phyloP scores from a whole-genome alignment of 2,113 vertebrate genomes.

The Cryptotis parvus region DNA sequence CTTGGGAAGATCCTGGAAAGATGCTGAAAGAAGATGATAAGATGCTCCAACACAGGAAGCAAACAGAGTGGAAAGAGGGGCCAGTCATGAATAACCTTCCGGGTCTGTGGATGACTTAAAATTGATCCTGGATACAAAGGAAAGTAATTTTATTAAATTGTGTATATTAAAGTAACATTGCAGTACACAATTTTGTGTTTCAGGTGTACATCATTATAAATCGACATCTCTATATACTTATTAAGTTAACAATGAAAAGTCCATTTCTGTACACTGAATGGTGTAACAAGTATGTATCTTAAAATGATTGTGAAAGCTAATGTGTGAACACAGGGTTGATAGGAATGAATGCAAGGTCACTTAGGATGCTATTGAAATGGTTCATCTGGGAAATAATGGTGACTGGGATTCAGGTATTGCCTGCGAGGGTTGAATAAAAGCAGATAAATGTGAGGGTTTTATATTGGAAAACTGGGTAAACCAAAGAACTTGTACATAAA shows the following conservation, averaged over 20 bases:
- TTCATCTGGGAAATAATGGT: not conserved
- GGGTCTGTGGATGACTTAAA: not conserved
- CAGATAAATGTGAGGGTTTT: not conserved
- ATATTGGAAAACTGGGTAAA: not conserved
- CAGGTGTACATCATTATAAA: too few relatives aligned
- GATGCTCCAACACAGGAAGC: not conserved
- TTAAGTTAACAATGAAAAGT: not conserved
- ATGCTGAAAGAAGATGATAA: not conserved
- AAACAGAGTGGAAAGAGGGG: not conserved
- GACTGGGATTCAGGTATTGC: not conserved
- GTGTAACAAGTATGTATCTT: not conserved
- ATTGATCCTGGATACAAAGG: not conserved
- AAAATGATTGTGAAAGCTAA: not conserved
- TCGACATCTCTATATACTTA: too few relatives aligned
- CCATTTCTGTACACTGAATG: not conserved
- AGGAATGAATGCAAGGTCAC: not conserved
- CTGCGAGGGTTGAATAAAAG: not conserved
- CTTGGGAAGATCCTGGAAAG: not conserved
- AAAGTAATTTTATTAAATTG: not conserved
- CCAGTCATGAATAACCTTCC: not conserved
- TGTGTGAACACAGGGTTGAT: not conserved
- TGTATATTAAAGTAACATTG: too few relatives aligned
- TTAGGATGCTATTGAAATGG: not conserved
- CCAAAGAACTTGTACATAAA: not conserved
- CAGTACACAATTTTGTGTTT: too few relatives aligned